These are phyloP conservation scores for Typhlichthys subterraneus DNA, from an alignment of 2,797 vertebrate species.

Conservation along the genomic window DNA sequence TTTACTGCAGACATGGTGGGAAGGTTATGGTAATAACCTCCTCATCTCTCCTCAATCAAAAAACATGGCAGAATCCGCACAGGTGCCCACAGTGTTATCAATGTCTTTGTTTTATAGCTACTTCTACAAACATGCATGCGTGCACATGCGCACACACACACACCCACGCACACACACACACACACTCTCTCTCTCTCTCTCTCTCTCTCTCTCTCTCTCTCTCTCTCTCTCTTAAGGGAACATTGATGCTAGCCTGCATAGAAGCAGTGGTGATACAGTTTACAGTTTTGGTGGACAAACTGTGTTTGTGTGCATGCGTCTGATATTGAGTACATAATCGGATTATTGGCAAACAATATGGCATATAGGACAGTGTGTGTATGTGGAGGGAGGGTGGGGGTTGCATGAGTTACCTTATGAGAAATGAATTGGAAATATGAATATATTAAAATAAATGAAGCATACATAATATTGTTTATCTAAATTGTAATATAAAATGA, in stretches of 20 bases:
- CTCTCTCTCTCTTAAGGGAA: slow-evolving; percentile 14
- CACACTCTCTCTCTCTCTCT: neutral
- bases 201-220: too few species aligned
- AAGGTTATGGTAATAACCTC: slow-evolving; percentile 61
- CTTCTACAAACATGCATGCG: neutral
- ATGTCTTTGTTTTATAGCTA: slow-evolving; percentile 41
- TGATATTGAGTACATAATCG: slow-evolving; percentile 45
- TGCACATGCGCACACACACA: slow-evolving; percentile 6
- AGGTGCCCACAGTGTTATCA: slow-evolving; percentile 52
- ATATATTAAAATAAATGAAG: too few species aligned
- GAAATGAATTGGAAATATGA: too few species aligned
- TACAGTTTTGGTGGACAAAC: slow-evolving; percentile 49
- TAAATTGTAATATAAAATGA: too few species aligned
- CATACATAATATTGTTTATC: too few species aligned
- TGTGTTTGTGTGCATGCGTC: slow-evolving; percentile 26
- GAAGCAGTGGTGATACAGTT: slow-evolving; percentile 51
- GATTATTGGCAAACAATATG: slow-evolving; percentile 53
- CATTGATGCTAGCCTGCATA: slow-evolving; percentile 40
- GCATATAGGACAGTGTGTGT: slow-evolving; percentile 41
- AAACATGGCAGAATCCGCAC: slow-evolving; percentile 53
- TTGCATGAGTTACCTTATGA: neutral
- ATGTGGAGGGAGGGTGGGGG: neutral
- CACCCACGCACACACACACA: slow-evolving; percentile 19
- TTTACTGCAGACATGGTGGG: slow-evolving; percentile 42
- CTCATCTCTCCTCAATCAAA: slow-evolving; percentile 54